Conservation (phyloP, 2,888 invertebrate species). For the Drosophila fungiperda region DNA sequence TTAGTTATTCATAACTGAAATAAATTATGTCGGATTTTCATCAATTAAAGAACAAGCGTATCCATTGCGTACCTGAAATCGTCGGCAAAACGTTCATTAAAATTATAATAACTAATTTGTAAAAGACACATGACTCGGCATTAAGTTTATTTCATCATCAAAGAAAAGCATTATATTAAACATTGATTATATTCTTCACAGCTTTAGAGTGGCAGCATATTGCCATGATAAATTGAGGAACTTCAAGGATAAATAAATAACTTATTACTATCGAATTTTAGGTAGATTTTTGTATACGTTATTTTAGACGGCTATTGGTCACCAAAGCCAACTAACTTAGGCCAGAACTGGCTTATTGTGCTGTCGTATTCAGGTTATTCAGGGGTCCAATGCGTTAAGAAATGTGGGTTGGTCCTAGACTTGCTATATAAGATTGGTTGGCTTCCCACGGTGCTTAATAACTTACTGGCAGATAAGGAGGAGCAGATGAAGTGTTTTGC, state of each 20-base stretch:
- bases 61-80: background rate
- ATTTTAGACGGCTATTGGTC: background rate
- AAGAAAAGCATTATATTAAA: background rate
- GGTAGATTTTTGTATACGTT: background rate
- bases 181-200: background rate
- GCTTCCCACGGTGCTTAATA: background rate
- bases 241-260: background rate
- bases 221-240: background rate
- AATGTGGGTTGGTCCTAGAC: background rate
- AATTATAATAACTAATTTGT: slow-evolving; percentile 4
- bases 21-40: background rate
- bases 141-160: slow-evolving; percentile 2
- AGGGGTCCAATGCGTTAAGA: background rate
- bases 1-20: background rate
- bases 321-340: background rate
- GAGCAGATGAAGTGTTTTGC: background rate
- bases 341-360: too few species aligned
- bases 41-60: background rate
- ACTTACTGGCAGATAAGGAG: background rate
- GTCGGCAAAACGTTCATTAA: background rate
- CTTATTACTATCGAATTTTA: background rate
- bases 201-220: background rate
- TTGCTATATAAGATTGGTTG: background rate
- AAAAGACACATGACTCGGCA: background rate
- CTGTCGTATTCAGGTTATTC: too few species aligned